Base-by-base conservation (phyloP, 2,797 vertebrate genomes). In the Lophotriccus pileatus region DNA sequence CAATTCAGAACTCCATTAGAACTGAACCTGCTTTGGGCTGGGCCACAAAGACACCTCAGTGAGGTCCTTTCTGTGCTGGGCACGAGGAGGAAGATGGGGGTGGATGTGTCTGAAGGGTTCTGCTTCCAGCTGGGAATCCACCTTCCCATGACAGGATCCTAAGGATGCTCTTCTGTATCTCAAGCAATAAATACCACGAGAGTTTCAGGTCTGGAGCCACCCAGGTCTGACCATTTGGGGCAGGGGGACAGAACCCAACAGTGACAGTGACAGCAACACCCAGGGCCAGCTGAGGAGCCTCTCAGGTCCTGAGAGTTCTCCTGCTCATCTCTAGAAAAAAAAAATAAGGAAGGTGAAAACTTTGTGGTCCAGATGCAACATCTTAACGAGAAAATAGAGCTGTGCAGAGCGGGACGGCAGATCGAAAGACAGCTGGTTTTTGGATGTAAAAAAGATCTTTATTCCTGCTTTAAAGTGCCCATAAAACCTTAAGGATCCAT, bases 341-440 rank as follows among this genome's bases (percentile, higher is more conserved):
- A 59, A 47, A 32, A n/a, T n/a, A 75, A 16, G 6, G 44, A 63
- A 89, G 66, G 80, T 63, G 67, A 60, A 66, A 79, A 20, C 58
- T 22, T 22, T 18, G 16, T 11, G 14, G 17, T 47, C 96, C 94
- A 94, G 91, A 95, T 95, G 94, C 81, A 89, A 19, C 56, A 69
- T 59, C 76, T 89, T 89, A 78, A 91, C 80, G 39, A 88, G 73
- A 50, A 92, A 75, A 90, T 46, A 28, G 69, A 66, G 74, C 93
- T 87, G 82, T 34, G 63, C 74, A 67, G 59, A 96, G 87, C 69
- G 39, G 80, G 89, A 84, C 83, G 78, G 92, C 85, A 89, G 52
- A 87, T 96, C 63, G 17, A 72, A 63, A 94, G 81, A 95, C 95
- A 94, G 89, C 95, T 96, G 96, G 19, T 95, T 96, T 95, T 64